Evolutionary conservation across 2,797 vertebrate genomes (phyloP).

Genomic region (Zenarchopterus dispar): DNA sequence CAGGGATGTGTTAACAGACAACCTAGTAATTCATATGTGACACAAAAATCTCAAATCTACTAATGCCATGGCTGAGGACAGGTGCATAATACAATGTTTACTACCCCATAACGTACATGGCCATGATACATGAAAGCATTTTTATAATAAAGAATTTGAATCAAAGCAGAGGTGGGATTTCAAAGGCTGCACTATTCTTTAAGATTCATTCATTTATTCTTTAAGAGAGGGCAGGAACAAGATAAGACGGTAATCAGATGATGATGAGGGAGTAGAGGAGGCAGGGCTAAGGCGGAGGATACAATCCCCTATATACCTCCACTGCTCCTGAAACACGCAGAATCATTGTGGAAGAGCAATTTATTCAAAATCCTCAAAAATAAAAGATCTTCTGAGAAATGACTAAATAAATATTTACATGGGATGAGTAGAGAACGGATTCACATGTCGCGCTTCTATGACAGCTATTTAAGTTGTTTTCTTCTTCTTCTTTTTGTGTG

Average conservation of each 20-base stretch:
- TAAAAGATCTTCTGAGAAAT: constrained; percentile 18
- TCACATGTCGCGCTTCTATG: constrained; percentile 21
- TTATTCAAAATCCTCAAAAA: constrained; percentile 29
- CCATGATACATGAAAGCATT: constrained; percentile 39
- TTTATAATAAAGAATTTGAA: constrained; percentile 38
- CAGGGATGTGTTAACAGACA: constrained; percentile 25
- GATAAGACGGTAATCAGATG: constrained; percentile 61
- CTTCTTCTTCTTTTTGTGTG: too few species aligned
- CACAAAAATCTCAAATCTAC: constrained; percentile 36
- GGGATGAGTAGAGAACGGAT: constrained; percentile 43
- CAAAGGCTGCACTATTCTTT: constrained; percentile 30
- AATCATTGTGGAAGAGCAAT: constrained; percentile 39
- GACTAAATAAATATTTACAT: constrained; percentile 33
- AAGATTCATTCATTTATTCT: constrained; percentile 46
- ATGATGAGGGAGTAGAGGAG: constrained; percentile 46
- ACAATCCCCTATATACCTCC: constrained; percentile 40
- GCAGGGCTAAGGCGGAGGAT: constrained; percentile 33
- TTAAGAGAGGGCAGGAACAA: constrained; percentile 38
- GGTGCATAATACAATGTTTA: not conserved
- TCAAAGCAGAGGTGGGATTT: constrained; percentile 31
- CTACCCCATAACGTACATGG: constrained; percentile 21
- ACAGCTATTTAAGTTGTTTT: constrained; percentile 10
- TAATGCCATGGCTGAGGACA: constrained; percentile 16
- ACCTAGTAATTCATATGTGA: not conserved
- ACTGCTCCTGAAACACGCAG: constrained; percentile 43